Evolutionary conservation across 2,797 vertebrate genomes (phyloP), one percentile per base, ranked within the genome.

Genomic region (Melanotaenia pygmaea): DNA sequence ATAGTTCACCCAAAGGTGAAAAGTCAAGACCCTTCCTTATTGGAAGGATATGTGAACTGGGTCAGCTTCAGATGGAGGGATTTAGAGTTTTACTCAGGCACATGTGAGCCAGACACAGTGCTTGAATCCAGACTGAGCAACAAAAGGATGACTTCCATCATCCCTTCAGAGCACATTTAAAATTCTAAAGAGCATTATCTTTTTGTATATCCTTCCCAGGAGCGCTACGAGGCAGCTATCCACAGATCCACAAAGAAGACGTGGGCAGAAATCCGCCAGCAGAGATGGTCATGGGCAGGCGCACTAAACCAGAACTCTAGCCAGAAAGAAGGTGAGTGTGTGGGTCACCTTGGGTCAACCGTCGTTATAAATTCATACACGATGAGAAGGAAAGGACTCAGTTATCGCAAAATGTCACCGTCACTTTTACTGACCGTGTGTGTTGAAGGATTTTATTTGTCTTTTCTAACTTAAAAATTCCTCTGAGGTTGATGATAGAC

Each of bases 181-280:
- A 45, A 18, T 20, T 68, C 16, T 56, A 79, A 68, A 32, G 40
- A 62, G 4, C 12, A 2, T 35, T 63, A 1, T 63, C 22, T 60
- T 6, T 35, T 35, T 34, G 14, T 3, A 8, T 66, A 0, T 71
- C 13, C 26, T 64, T 51, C 40, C 28, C 86, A 99, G 98, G 97
- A 99, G 76, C 96, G 96, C 54, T 99, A 99, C 4, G 97, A 98
- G 88, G 95, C 97, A 0, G 98, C 96, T 20, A 96, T 99, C 83
- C 96, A 96, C 86, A 93, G 96, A 74, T 96, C 96, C 0, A 89
- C 93, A 47, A 99, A 99, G 94, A 99, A 98, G 92, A 98, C 97
- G 0, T 99, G 98, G 98, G 96, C 97, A 4, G 97, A 99, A 92
- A 99, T 99, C 86, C 96, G 98, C 40, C 97, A 97, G 87, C 98